Percentiles rank a stretch among this genome's conserved stretches.
phyloP scores from a whole-genome alignment of 2,113 vertebrate genomes.

The Clarias magur region DNA sequence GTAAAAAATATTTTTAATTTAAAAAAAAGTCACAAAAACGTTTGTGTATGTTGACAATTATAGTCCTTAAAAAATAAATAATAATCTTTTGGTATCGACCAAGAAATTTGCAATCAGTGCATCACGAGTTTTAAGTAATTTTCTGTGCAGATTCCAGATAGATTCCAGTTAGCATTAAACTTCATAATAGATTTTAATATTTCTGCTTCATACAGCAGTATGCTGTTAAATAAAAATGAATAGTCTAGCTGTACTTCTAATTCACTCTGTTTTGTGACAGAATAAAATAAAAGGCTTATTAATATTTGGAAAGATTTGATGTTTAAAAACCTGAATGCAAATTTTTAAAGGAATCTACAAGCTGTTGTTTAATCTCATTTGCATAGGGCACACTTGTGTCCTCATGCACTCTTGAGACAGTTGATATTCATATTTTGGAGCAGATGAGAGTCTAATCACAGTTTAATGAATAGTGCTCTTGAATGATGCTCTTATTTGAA shows the following conservation, averaged over 20 bases:
- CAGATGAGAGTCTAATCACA: neutral
- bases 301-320: neutral
- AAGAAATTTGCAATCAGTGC: too few species aligned
- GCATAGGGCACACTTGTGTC: neutral
- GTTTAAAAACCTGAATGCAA: neutral
- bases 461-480: neutral
- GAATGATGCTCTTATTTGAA: neutral
- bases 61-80: too few species aligned
- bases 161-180: neutral
- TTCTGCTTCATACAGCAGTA: neutral
- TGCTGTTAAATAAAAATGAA: neutral
- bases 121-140: neutral
- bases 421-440: constrained; percentile 1
- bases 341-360: neutral
- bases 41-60: too few species aligned
- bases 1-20: too few species aligned
- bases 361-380: neutral
- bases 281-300: neutral
- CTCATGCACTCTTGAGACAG: neutral
- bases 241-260: neutral
- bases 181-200: neutral
- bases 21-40: too few species aligned
- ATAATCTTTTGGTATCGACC: too few species aligned
- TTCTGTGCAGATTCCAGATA: neutral
- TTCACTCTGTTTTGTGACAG: neutral